These are phyloP conservation scores for Schizopygopsis malacanthus DNA, from an alignment of 2,797 vertebrate species.

Conservation along the genomic window DNA sequence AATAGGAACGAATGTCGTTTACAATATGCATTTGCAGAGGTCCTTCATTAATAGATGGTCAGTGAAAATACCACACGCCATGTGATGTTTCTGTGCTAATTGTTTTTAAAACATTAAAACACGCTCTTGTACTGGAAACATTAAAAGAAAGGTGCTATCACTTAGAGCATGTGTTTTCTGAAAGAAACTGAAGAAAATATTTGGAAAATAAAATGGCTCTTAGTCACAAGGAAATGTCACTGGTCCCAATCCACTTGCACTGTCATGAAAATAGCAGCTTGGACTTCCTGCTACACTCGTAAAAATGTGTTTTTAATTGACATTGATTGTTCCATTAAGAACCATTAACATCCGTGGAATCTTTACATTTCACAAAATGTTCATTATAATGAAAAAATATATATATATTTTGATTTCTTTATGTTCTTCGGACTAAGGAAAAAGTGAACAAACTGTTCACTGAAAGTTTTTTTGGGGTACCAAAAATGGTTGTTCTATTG, in stretches of 20 bases:
- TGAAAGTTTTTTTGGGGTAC: background rate
- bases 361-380: background rate
- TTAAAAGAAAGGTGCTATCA: background rate
- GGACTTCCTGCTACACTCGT: background rate
- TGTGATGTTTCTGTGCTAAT: background rate
- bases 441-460: background rate
- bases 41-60: background rate
- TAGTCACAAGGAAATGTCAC: background rate
- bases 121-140: background rate
- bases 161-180: background rate
- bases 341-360: background rate
- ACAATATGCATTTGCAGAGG: background rate
- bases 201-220: background rate
- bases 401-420: too few species aligned
- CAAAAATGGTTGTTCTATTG: background rate
- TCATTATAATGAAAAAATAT: background rate
- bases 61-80: background rate
- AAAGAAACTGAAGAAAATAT: background rate
- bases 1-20: background rate
- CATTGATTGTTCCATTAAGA: background rate
- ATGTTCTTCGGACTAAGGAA: background rate
- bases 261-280: background rate
- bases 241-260: background rate
- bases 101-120: background rate
- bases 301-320: background rate